Conservation (phyloP, 2,888 invertebrate genomes). For the Drosophila kuntzei region DNA sequence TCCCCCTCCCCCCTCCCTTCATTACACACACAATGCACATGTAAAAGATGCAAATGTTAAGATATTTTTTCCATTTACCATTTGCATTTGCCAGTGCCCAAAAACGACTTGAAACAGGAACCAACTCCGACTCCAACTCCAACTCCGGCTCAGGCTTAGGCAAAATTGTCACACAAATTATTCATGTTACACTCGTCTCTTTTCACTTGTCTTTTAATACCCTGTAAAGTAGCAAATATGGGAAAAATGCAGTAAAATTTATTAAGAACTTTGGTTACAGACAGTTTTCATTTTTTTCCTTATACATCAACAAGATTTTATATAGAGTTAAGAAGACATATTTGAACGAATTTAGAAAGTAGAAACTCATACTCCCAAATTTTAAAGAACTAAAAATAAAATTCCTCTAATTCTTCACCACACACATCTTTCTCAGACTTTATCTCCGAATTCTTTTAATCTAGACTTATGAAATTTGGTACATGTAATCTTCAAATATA, state of each 20-base stretch:
- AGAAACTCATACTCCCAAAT: neutral
- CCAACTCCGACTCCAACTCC: constrained; percentile 12
- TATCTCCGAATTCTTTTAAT: neutral
- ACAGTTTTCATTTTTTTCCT: neutral
- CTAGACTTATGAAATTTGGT: neutral
- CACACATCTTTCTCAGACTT: too few relatives aligned
- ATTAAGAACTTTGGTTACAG: neutral
- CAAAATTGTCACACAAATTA: constrained; percentile 76
- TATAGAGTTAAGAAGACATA: neutral
- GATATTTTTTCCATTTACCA: constrained; percentile 75
- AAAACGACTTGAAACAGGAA: constrained; percentile 40
- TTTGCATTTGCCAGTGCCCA: constrained; percentile 51
- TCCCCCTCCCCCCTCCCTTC: neutral
- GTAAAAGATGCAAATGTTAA: constrained; percentile 76
- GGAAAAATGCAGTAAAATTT: neutral
- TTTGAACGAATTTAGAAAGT: neutral
- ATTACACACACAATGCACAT: constrained; percentile 31
- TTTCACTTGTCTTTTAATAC: constrained; percentile 35
- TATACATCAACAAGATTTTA: neutral
- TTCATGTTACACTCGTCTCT: constrained; percentile 61
- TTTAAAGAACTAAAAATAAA: too few relatives aligned
- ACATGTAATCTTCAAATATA: too few relatives aligned
- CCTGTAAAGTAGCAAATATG: constrained; percentile 23
- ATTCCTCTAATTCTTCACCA: too few relatives aligned
- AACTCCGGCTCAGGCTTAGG: constrained; percentile 33